Conservation (phyloP, 2,888 invertebrate species). For the Perizoma flavofasciatum region DNA sequence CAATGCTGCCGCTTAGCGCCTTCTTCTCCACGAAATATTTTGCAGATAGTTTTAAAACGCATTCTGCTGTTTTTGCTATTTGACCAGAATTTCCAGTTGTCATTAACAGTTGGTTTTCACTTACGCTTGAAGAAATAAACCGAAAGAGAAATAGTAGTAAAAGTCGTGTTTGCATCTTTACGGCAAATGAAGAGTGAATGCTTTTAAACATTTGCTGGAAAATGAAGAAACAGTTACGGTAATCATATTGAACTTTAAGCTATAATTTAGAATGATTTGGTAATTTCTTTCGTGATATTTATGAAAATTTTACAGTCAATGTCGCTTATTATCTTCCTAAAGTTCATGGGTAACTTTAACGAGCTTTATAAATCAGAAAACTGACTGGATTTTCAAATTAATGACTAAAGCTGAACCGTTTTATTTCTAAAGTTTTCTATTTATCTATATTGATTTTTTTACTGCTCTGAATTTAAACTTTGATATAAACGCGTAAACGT, state of each 20-base stretch:
- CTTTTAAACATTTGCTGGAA: slow-evolving; percentile 12
- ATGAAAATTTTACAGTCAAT: slow-evolving; percentile 14
- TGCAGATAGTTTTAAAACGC: slow-evolving; percentile 79
- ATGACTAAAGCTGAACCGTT: too few species aligned
- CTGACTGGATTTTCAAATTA: too few species aligned
- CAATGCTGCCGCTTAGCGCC: slow-evolving; percentile 78
- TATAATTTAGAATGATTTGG: slow-evolving; percentile 22
- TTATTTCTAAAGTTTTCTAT: too few species aligned
- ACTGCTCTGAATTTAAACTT: too few species aligned
- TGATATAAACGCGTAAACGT: too few species aligned
- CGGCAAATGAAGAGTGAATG: slow-evolving; percentile 19
- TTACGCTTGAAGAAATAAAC: slow-evolving; percentile 50
- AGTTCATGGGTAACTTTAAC: slow-evolving; percentile 18
- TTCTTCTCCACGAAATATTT: slow-evolving; percentile 81
- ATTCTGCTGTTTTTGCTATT: slow-evolving; percentile 73
- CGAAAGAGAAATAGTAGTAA: slow-evolving; percentile 45
- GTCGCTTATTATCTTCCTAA: slow-evolving; percentile 9
- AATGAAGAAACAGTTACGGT: slow-evolving; percentile 28
- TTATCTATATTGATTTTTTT: too few species aligned
- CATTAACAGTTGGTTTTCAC: slow-evolving; percentile 66
- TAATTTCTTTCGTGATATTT: slow-evolving; percentile 18
- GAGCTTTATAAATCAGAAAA: background rate
- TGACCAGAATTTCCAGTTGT: slow-evolving; percentile 65
- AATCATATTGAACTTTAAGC: slow-evolving; percentile 45
- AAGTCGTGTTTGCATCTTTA: slow-evolving; percentile 50